Evolutionary conservation across 2,888 invertebrate genomes (phyloP), one percentile per base, ranked within the genome.

Genomic region (Acanthococcus lagerstroemiae): DNA sequence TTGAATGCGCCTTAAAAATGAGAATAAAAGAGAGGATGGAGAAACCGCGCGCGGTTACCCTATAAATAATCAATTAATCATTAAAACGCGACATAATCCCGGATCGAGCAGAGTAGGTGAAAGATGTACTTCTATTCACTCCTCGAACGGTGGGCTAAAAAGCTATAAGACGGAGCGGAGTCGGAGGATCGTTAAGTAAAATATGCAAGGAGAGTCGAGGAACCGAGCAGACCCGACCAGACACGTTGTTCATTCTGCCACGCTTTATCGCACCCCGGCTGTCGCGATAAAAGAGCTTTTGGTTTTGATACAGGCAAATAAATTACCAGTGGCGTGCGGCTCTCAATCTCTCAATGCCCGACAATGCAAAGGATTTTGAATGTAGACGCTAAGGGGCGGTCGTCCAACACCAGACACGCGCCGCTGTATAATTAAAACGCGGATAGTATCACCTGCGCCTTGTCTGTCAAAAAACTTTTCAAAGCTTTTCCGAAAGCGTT

Each of bases 241-340:
- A n/a, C n/a, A n/a, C n/a, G n/a, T n/a, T n/a, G n/a, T n/a, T n/a
- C n/a, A n/a, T n/a, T n/a, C n/a, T n/a, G n/a, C n/a, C n/a, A n/a
- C n/a, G n/a, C n/a, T n/a, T n/a, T n/a, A n/a, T n/a, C n/a, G n/a
- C n/a, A n/a, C n/a, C n/a, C n/a, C n/a, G n/a, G n/a, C n/a, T n/a
- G n/a, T n/a, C n/a, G n/a, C n/a, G n/a, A 67, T 63, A 67, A 68
- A 69, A 66, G 67, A 68, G 67, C 67, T 63, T 68, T 68, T 67
- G 68, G 67, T 67, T 69, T 69, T 67, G 68, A 66, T 67, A n/a
- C n/a, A 65, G 67, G 67, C 66, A 68, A 69, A 70, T 66, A 67
- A 69, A 69, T 69, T 67, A 69, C 69, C 48, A 45, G 44, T 54
- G 54, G 52, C 63, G 44, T 44, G 44, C 44, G 44, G 44, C 57